Percentiles rank a stretch among this genome's conserved stretches.
Conservation (phyloP, 2,113 vertebrate genomes). For the Bettongia penicillata region DNA sequence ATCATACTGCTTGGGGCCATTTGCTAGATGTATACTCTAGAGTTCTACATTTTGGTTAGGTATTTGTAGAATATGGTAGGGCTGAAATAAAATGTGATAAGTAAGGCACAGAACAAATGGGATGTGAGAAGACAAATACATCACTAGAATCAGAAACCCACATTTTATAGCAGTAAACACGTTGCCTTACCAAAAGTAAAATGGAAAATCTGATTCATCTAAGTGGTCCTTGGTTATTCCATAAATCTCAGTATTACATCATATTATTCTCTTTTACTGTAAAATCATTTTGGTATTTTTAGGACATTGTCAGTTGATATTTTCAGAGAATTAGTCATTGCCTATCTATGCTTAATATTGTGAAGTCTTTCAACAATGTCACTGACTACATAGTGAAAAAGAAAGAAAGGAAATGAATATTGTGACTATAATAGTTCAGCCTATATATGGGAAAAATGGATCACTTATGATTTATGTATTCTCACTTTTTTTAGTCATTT, state of each 20-base stretch:
- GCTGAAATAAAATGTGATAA: neutral
- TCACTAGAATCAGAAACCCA: neutral
- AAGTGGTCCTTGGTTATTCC: neutral
- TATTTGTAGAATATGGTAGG: neutral
- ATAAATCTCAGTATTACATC: neutral
- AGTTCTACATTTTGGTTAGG: neutral
- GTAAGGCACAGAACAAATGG: neutral
- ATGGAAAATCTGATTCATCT: neutral
- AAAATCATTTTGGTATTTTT: neutral
- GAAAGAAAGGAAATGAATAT: neutral
- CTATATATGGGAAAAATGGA: neutral
- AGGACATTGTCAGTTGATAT: neutral
- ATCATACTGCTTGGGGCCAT: neutral
- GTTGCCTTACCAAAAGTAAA: neutral
- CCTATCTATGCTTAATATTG: neutral
- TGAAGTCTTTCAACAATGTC: neutral
- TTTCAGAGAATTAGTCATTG: neutral
- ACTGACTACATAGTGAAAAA: neutral
- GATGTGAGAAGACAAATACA: neutral
- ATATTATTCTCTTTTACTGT: neutral
- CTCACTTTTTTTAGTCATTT: neutral
- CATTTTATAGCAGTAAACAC: neutral
- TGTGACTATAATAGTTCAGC: neutral
- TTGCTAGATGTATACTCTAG: neutral
- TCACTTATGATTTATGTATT: neutral